Evolutionary conservation across 2,113 vertebrate genomes (phyloP).

Genomic region (Anhinga anhinga): DNA sequence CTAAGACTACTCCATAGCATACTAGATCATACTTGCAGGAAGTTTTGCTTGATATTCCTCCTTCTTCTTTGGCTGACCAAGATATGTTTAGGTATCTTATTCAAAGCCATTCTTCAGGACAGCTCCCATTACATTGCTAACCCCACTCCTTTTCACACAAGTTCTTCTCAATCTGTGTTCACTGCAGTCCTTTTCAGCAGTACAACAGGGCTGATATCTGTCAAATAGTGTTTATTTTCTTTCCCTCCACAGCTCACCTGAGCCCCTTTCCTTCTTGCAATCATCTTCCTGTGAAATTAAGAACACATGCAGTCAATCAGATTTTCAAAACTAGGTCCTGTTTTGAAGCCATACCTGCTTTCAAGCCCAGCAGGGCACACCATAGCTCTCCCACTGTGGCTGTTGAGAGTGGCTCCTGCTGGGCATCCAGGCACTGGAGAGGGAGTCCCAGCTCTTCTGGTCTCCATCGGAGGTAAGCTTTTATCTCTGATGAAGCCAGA

Average conservation of each 20-base stretch:
- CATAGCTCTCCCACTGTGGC: accelerated
- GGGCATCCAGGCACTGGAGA: neutral
- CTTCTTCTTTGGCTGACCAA: neutral
- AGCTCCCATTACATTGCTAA: neutral
- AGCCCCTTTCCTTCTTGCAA: neutral
- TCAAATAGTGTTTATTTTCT: neutral
- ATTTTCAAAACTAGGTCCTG: neutral
- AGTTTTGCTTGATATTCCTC: neutral
- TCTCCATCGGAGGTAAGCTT: neutral
- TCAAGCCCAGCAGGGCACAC: neutral
- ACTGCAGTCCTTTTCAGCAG: neutral
- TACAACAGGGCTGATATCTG: neutral
- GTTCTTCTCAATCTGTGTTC: neutral
- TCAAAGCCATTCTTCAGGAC: neutral
- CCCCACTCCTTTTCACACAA: neutral
- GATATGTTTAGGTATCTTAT: neutral
- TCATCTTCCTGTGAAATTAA: neutral
- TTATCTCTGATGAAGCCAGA: neutral
- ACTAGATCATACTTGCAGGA: neutral
- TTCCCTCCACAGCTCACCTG: neutral
- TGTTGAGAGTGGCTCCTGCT: neutral
- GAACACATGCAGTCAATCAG: neutral
- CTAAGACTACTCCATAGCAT: neutral
- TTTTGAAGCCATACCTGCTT: neutral
- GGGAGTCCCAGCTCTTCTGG: neutral